Evolutionary conservation across 1,140 invertebrate species (phyloP).

Genomic region (Cheumatopsyche charites): DNA sequence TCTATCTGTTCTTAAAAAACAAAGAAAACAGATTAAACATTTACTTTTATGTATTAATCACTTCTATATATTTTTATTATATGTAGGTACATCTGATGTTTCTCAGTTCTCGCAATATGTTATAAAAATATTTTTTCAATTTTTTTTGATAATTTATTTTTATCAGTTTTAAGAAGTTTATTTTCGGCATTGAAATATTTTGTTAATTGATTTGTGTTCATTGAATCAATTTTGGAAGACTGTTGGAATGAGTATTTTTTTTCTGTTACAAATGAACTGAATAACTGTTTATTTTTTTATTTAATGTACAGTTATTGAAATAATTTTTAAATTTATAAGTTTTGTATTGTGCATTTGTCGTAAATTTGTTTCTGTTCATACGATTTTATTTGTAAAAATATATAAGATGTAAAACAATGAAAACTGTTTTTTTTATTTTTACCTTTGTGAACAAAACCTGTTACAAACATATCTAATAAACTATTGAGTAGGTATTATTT

Average conservation of each 20-base stretch:
- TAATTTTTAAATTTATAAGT: constrained; percentile 44
- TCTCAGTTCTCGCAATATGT: too few relatives aligned
- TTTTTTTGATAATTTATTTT: too few relatives aligned
- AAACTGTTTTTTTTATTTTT: too few relatives aligned
- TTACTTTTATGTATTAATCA: too few relatives aligned
- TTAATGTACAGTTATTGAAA: constrained; percentile 49
- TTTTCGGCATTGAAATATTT: background rate
- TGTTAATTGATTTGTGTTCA: background rate
- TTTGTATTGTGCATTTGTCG: constrained; percentile 48
- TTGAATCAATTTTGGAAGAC: background rate
- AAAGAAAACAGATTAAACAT: too few relatives aligned
- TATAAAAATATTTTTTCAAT: too few relatives aligned
- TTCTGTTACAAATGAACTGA: constrained; percentile 37
- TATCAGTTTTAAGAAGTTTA: background rate
- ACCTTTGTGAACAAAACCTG: too few relatives aligned
- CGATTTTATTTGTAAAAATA: constrained; percentile 49
- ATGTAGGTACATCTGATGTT: too few relatives aligned
- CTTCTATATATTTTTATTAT: too few relatives aligned
- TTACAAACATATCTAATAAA: background rate
- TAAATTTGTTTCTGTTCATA: constrained; percentile 50
- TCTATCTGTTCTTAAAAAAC: too few relatives aligned
- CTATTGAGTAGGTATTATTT: too few relatives aligned
- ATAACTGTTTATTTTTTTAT: constrained; percentile 43
- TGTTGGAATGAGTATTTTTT: constrained; percentile 20
- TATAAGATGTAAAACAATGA: constrained; percentile 45